Evolutionary conservation across 2,888 invertebrate genomes (phyloP).

Genomic region (Xestia xanthographa): DNA sequence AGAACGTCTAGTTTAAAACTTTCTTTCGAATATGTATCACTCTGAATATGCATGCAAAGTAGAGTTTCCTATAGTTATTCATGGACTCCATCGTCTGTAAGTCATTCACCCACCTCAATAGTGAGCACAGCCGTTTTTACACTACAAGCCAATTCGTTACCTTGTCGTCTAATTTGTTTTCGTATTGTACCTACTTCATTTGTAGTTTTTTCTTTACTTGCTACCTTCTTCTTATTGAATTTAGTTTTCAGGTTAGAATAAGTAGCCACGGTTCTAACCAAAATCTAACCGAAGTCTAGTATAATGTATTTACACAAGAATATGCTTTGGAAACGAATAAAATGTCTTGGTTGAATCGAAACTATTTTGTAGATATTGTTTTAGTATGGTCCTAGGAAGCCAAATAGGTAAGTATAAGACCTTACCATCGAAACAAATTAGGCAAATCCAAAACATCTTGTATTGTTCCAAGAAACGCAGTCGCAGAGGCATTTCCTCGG

Average conservation of each 20-base stretch:
- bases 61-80: slow-evolving; percentile 47
- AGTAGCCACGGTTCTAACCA: not conserved
- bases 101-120: slow-evolving; percentile 59
- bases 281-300: too few species aligned
- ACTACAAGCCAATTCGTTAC: slow-evolving; percentile 25
- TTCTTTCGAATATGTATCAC: slow-evolving; percentile 1
- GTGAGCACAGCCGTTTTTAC: slow-evolving; percentile 32
- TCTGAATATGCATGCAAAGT: slow-evolving; percentile 17
- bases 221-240: not conserved
- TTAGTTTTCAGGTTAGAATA: not conserved
- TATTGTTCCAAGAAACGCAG: slow-evolving; percentile 68
- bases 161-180: slow-evolving; percentile 19
- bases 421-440: not conserved
- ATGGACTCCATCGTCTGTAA: slow-evolving; percentile 41
- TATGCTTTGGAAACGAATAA: not conserved
- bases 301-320: slow-evolving; percentile 1
- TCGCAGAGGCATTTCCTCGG: slow-evolving; percentile 69
- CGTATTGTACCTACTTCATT: not conserved
- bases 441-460: slow-evolving; percentile 11
- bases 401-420: not conserved
- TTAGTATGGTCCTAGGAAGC: not conserved
- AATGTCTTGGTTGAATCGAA: not conserved
- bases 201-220: not conserved
- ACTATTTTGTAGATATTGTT: not conserved
- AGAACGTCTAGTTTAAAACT: not conserved